These are phyloP conservation scores for Spea hammondii DNA, from an alignment of 2,797 vertebrate species.

Conservation along the genomic window DNA sequence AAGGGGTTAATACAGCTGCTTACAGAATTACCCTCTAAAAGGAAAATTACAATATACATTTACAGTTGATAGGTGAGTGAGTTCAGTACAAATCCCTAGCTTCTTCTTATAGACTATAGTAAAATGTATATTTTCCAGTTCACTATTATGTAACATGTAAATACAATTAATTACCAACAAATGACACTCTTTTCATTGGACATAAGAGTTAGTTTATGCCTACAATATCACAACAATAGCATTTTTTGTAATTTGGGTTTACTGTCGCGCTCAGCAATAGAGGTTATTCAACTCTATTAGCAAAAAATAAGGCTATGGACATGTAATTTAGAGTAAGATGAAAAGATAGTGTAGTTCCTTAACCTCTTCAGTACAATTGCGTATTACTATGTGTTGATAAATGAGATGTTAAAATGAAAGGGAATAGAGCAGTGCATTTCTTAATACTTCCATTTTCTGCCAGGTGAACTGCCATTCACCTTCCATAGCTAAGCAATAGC, in stretches of 20 bases:
- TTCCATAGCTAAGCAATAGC: background rate
- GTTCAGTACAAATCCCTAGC: too few species aligned
- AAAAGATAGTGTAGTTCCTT: conserved; percentile 16
- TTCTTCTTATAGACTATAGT: too few species aligned
- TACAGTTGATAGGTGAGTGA: too few species aligned
- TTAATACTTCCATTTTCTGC: conserved; percentile 15
- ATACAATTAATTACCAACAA: too few species aligned
- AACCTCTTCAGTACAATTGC: conserved; percentile 28
- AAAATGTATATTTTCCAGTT: too few species aligned
- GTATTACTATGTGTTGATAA: conserved; percentile 35
- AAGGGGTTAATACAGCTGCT: too few species aligned
- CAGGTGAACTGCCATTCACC: conserved; percentile 16
- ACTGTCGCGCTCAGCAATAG: background rate
- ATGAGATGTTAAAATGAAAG: conserved; percentile 22
- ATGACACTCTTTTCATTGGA: too few species aligned
- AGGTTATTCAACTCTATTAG: conserved; percentile 35
- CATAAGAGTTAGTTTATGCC: background rate
- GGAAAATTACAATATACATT: too few species aligned
- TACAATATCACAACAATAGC: conserved; percentile 6
- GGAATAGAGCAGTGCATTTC: conserved; percentile 21
- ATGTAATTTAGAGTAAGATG: conserved; percentile 22
- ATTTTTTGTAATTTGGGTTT: background rate
- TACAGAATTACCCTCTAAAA: too few species aligned
- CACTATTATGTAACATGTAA: too few species aligned
- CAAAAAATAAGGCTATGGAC: conserved; percentile 24